Evolutionary conservation across 1,140 invertebrate genomes (phyloP), one percentile per base, ranked within the genome.

Genomic region (Halotydeus destructor): DNA sequence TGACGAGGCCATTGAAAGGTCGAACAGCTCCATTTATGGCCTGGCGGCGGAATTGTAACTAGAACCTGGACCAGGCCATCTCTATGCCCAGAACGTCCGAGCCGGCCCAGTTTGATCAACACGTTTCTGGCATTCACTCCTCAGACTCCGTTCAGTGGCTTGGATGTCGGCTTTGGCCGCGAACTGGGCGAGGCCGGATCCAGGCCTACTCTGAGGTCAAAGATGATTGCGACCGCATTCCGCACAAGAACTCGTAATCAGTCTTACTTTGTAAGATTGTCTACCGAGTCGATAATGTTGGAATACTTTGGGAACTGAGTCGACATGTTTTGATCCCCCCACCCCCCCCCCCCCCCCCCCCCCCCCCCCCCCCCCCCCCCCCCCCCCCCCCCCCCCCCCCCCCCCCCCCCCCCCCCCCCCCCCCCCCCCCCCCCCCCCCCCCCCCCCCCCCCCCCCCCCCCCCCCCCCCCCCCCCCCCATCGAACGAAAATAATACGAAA

Each of bases 41-140:
- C 63, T 96, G 22, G 89, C 85, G 8, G 81, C 88, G 81, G 76
- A 26, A 69, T 97, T 21, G 78, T 86, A 53, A 85, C 84, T 2
- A 83, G 59, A 24, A 54, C 38, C 38, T 54, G 2, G 46, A 55
- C 14, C 48, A 41, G n/a, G 53, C 53, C 11, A 26, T 82, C 22
- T 60, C 24, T 83, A 79, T 56, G 71, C 75, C 18, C 71, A 78
- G 43, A 52, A 49, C 43, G 70, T 89, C 1, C 64, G 80, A 48
- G 80, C 85, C 49, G 88, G 88, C 31, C 82, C 79, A 28, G 74
- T 93, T 21, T 93, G 84, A 76, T 88, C 1, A 88, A 88, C 55
- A 78, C 75, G 52, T 86, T 78, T 51, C 72, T 81, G 56, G 69
- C 69, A 16, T 69, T 81, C 24, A 60, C 68, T 38, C 65, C 75